A percentile compares a stretch with the other conserved stretches of the same genome.
phyloP scores from a whole-genome alignment of 2,113 vertebrate species.

The Atherinomorus stipes region DNA sequence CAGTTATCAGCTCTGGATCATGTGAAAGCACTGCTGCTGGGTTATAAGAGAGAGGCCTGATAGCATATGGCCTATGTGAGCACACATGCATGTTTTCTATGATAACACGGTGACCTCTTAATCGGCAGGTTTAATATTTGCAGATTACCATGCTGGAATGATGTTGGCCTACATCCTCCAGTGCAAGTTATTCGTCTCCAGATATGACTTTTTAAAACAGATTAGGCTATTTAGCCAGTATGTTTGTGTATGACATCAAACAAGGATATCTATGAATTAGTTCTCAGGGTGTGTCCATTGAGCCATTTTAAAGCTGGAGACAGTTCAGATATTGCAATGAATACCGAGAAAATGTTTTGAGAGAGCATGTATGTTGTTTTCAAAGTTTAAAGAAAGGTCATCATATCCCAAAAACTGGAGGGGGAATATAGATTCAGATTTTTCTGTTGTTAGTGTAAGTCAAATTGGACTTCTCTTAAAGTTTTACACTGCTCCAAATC shows the following conservation, averaged over 20 bases:
- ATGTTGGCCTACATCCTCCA: slow-evolving; percentile 32
- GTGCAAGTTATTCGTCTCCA: slow-evolving; percentile 45
- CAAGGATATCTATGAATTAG: slow-evolving; percentile 18
- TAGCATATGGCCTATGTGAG: slow-evolving; percentile 42
- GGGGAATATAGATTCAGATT: background rate
- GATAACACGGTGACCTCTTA: slow-evolving; percentile 64
- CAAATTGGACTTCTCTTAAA: too few relatives aligned
- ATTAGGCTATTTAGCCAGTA: slow-evolving; percentile 39
- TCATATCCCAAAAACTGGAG: background rate
- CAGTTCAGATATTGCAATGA: background rate
- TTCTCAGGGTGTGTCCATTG: slow-evolving; percentile 20
- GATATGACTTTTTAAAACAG: slow-evolving; percentile 53
- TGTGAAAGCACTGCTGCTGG: slow-evolving; percentile 47
- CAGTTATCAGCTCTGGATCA: slow-evolving; percentile 63
- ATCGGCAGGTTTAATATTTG: slow-evolving; percentile 57
- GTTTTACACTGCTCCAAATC: too few relatives aligned
- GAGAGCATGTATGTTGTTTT: slow-evolving; percentile 26
- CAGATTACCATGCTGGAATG: slow-evolving; percentile 49
- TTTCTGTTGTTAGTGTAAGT: too few relatives aligned
- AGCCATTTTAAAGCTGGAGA: slow-evolving; percentile 23
- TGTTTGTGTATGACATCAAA: slow-evolving; percentile 37
- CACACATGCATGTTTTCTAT: slow-evolving; percentile 67
- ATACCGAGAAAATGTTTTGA: slow-evolving; percentile 6
- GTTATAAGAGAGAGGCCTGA: slow-evolving; percentile 65
- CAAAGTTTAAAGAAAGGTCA: slow-evolving; percentile 15